Conservation (phyloP, 1,140 invertebrate genomes). For the Pseudobourletiella spinata region DNA sequence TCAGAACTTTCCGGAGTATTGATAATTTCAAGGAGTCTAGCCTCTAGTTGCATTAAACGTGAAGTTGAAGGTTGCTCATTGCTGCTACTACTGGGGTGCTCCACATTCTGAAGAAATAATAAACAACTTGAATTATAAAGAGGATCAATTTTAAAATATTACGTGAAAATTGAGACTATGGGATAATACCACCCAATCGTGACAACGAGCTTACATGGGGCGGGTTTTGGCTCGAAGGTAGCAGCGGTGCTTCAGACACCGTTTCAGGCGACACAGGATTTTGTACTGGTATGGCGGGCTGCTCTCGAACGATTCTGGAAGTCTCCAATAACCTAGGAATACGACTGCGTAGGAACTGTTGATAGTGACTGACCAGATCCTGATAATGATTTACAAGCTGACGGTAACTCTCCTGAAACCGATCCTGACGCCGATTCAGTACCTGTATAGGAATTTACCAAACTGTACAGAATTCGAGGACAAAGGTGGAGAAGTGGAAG, state of each 20-base stretch:
- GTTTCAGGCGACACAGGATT: not conserved
- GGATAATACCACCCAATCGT: no score
- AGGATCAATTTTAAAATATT: no score
- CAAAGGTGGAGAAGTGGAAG: not conserved
- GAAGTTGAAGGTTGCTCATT: constrained; percentile 19
- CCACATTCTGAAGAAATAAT: no score
- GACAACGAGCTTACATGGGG: no score
- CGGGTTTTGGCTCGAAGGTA: not conserved
- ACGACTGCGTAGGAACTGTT: constrained; percentile 30
- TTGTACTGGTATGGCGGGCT: not conserved
- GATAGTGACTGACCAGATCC: constrained; percentile 32
- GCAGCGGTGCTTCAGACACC: not conserved
- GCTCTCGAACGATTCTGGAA: constrained; percentile 12
- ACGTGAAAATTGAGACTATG: no score
- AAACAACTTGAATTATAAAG: no score
- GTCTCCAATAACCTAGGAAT: constrained; percentile 28
- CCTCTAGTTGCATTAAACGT: constrained; percentile 18
- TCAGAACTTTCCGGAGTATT: not conserved
- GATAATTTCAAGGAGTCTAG: constrained; percentile 2
- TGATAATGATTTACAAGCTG: constrained; percentile 35
- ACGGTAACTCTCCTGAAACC: constrained; percentile 34
- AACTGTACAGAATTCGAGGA: not conserved
- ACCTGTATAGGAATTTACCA: not conserved
- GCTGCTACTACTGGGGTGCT: not conserved
- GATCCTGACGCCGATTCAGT: constrained; percentile 27